Evolutionary conservation across 2,113 vertebrate species (phyloP).

Genomic region (Carettochelys insculpta): DNA sequence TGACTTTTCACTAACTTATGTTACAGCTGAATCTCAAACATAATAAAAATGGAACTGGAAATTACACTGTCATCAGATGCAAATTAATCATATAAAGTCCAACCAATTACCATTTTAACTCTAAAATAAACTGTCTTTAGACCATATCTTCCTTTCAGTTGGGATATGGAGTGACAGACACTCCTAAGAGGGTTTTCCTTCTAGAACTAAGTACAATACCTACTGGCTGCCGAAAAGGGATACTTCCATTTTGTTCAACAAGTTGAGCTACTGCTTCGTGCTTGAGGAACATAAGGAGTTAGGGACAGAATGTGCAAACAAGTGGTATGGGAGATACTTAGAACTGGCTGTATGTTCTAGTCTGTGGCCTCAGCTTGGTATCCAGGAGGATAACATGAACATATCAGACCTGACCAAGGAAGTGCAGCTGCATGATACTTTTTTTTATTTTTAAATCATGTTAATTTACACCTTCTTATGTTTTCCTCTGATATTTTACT

Average conservation of each 20-base stretch:
- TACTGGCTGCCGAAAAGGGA: neutral
- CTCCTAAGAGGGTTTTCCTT: neutral
- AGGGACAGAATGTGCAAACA: accelerated
- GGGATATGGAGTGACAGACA: neutral
- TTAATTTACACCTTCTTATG: neutral
- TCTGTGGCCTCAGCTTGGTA: neutral
- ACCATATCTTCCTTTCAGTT: neutral
- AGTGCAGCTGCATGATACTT: neutral
- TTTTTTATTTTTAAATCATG: neutral
- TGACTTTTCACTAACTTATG: neutral
- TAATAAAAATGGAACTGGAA: neutral
- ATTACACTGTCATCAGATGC: neutral
- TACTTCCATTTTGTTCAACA: neutral
- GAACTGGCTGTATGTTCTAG: neutral
- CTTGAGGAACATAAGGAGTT: neutral
- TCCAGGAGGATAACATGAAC: neutral
- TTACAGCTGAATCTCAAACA: neutral
- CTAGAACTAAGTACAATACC: neutral
- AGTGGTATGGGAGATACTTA: neutral
- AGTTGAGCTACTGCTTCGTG: neutral
- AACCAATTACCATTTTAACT: neutral
- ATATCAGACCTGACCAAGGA: neutral
- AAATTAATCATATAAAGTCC: neutral
- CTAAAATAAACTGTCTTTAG: neutral
- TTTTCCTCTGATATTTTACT: neutral